These are phyloP conservation scores for Hofmannophila pseudospretella DNA, from an alignment of 2,888 invertebrate species.

Conservation along the genomic window DNA sequence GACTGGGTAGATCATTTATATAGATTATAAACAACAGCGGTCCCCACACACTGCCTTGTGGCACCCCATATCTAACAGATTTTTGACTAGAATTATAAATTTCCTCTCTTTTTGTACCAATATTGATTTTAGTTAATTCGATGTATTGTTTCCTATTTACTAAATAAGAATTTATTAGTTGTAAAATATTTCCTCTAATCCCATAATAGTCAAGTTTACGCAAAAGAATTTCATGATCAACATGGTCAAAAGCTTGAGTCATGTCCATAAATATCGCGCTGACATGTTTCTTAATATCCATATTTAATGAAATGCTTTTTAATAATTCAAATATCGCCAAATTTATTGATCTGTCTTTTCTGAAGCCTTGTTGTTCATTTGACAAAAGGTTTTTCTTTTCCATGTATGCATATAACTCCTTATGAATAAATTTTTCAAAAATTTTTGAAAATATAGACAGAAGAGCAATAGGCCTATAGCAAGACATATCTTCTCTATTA, in stretches of 20 bases:
- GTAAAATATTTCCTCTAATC: neutral
- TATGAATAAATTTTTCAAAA: constrained; percentile 9
- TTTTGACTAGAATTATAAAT: neutral
- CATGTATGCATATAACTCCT: constrained; percentile 4
- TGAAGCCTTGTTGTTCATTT: constrained; percentile 5
- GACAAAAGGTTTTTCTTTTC: constrained; percentile 2
- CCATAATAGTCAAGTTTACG: neutral
- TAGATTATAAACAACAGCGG: constrained; percentile 2
- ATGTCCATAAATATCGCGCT: constrained; percentile 8
- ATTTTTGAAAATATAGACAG: constrained; percentile 8
- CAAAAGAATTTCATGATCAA: neutral
- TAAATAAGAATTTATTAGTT: neutral
- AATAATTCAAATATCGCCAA: constrained; percentile 6
- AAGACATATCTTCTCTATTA: constrained; percentile 4
- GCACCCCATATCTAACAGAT: constrained; percentile 1
- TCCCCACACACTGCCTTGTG: constrained; percentile 3
- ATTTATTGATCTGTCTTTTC: constrained; percentile 6
- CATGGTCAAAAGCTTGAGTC: neutral
- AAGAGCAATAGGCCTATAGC: constrained; percentile 9
- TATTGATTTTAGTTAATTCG: neutral
- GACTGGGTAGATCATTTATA: neutral
- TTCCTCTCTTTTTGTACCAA: neutral
- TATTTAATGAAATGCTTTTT: neutral
- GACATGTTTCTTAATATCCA: constrained; percentile 9
- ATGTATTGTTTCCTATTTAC: neutral